Evolutionary conservation across 2,113 vertebrate species (phyloP), one percentile per base, ranked within the genome.

Genomic region (Engystomops pustulosus): DNA sequence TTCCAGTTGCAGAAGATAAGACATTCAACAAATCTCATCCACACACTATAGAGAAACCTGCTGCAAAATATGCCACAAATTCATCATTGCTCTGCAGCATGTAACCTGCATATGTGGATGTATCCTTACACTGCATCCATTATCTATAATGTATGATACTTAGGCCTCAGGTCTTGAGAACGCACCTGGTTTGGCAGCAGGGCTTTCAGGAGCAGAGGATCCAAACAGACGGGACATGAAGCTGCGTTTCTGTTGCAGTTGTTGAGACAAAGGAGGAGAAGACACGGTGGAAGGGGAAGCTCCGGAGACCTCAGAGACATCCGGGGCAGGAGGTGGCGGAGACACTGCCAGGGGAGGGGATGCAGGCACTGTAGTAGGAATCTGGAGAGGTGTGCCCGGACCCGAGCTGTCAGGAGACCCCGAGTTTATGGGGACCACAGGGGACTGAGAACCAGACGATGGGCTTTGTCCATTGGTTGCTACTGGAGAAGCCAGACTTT

Each of bases 211-310:
- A 0, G 90, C 86, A 0, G 94, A 70, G 0, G 95, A 86, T 0
- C 97, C 96, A 0, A 99, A 99, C 34, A 98, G 94, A 30, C 98
- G 92, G 0, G 98, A 95, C 0, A 99, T 99, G 85, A 99, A 94
- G 89, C 98, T 87, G 0, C 97, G 96, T 80, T 93, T 95, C 34
- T 93, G 94, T 0, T 89, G 85, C 25, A 0, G 89, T 0, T 83
- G 9, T 0, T 86, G 62, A 0, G 53, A 34, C 0, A 87, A 44
- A 0, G 86, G 45, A 0, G 90, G 88, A 1, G 89, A 55, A 0
- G 86, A 88, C 0, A n/a, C 1, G 0, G 82, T 85, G 0, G 81
- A 85, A 1, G 77, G 84, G 76, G 91, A 87, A 69, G 95, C 94
- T 0, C 88, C 47, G 1, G 86, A 90, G 18, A 91, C 90, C 5